Percentiles rank a stretch among this genome's conserved stretches.
Evolutionary conservation across 2,888 invertebrate genomes (phyloP).

Genomic region (Ophion costatus): DNA sequence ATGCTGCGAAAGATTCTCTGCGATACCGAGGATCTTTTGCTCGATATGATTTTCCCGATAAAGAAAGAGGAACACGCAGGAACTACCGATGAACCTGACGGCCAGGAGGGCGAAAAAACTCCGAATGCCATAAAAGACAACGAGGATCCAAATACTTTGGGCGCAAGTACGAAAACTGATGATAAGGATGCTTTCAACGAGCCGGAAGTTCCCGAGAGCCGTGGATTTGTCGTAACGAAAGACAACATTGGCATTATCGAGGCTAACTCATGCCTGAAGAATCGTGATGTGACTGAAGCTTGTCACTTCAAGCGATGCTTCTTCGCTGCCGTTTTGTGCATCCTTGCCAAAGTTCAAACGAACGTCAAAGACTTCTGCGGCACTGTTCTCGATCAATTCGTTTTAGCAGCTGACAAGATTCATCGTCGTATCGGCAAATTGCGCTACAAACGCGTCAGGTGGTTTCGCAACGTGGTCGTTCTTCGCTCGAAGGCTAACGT

Average conservation of each 20-base stretch:
- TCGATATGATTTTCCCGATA: slow-evolving; percentile 76
- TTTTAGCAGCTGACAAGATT: slow-evolving; percentile 74
- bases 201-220: slow-evolving; percentile 55
- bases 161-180: slow-evolving; percentile 6
- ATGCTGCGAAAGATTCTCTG: slow-evolving; percentile 72
- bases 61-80: slow-evolving; percentile 54
- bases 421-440: slow-evolving; percentile 72
- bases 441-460: slow-evolving; percentile 73
- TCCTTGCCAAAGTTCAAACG: slow-evolving; percentile 75
- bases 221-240: slow-evolving; percentile 72
- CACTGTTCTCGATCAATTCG: slow-evolving; percentile 74
- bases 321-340: slow-evolving; percentile 76
- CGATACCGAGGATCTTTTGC: slow-evolving; percentile 76
- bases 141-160: slow-evolving; percentile 30
- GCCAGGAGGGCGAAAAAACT: background rate
- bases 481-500: slow-evolving; percentile 73
- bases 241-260: slow-evolving; percentile 72
- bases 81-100: slow-evolving; percentile 18
- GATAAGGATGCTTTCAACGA: slow-evolving; percentile 35
- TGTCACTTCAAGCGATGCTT: slow-evolving; percentile 78
- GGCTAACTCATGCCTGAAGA: slow-evolving; percentile 70
- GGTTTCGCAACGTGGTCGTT: slow-evolving; percentile 76
- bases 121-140: background rate
- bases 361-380: slow-evolving; percentile 71
- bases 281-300: slow-evolving; percentile 67